Percentiles rank a stretch among this genome's conserved stretches.
phyloP scores from a whole-genome alignment of 2,113 vertebrate genomes.

The Hydrochoerus hydrochaeris region DNA sequence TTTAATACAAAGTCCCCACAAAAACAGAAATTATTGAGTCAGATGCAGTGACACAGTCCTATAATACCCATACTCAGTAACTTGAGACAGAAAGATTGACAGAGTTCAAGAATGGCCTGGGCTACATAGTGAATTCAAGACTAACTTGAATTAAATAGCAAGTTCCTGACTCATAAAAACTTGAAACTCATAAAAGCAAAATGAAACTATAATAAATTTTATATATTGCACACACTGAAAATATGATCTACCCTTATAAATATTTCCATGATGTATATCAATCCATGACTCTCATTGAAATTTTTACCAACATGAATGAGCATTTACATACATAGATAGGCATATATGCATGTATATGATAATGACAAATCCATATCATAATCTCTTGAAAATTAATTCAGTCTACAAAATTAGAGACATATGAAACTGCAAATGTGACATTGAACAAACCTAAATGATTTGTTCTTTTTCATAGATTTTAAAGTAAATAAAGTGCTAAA shows the following conservation, averaged over 20 bases:
- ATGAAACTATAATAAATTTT: background rate
- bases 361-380: background rate
- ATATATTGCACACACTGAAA: background rate
- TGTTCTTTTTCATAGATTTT: background rate
- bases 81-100: background rate
- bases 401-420: background rate
- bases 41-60: background rate
- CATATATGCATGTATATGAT: background rate
- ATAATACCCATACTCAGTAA: background rate
- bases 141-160: background rate
- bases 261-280: background rate
- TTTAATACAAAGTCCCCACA: background rate
- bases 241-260: background rate
- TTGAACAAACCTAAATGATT: background rate
- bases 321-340: background rate
- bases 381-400: background rate
- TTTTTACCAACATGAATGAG: background rate
- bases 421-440: background rate
- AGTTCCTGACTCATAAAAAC: background rate
- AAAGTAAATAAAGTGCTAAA: background rate
- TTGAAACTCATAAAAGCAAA: background rate
- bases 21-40: background rate
- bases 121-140: background rate
- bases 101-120: background rate
- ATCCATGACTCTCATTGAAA: background rate